A percentile compares a stretch with the other conserved stretches of the same genome.
Evolutionary conservation across 2,797 vertebrate species (phyloP).

Genomic region (Enteromius trimaculatus): DNA sequence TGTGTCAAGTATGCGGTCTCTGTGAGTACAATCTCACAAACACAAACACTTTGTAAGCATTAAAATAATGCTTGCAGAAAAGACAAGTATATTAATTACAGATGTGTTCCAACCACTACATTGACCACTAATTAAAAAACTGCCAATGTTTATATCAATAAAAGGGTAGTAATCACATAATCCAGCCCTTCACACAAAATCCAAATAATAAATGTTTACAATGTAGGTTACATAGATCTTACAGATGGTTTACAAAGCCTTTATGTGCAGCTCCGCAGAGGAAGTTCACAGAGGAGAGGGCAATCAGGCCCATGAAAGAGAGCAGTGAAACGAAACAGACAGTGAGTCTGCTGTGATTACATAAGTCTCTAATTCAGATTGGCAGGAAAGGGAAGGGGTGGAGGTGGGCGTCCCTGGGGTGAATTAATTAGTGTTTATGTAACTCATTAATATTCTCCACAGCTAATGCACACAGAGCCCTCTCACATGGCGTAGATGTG

Average conservation of each 20-base stretch:
- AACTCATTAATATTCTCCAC: slow-evolving; percentile 58
- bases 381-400: slow-evolving; percentile 49
- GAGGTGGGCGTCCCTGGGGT: slow-evolving; percentile 54
- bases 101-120: background rate
- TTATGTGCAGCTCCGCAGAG: slow-evolving; percentile 35
- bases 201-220: slow-evolving; percentile 23
- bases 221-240: slow-evolving; percentile 28
- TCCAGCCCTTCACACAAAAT: slow-evolving; percentile 2
- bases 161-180: slow-evolving; percentile 17
- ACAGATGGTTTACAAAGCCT: background rate
- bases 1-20: background rate
- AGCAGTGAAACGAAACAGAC: slow-evolving; percentile 51
- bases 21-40: background rate
- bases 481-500: slow-evolving; percentile 30
- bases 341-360: slow-evolving; percentile 60
- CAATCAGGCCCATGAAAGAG: slow-evolving; percentile 37
- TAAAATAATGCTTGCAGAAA: background rate
- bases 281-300: slow-evolving; percentile 28
- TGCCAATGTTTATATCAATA: slow-evolving; percentile 7
- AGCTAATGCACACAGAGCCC: slow-evolving; percentile 38
- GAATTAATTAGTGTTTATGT: slow-evolving; percentile 64
- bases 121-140: background rate
- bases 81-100: background rate
- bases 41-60: background rate
- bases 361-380: slow-evolving; percentile 68